These are phyloP conservation scores for Drosophila mettleri DNA, from an alignment of 2,888 invertebrate genomes.

Conservation along the genomic window DNA sequence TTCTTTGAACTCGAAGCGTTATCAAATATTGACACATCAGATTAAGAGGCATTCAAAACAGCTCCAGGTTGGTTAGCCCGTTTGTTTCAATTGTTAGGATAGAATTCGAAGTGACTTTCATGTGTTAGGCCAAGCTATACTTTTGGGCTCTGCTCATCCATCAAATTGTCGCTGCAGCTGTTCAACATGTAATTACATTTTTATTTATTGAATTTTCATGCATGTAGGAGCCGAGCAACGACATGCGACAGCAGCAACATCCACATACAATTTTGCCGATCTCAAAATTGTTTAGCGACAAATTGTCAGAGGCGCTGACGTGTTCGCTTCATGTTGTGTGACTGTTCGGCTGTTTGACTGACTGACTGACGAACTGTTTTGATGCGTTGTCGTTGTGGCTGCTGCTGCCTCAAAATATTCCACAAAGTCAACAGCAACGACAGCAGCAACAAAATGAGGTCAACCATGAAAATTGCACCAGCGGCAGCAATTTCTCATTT, in stretches of 20 bases:
- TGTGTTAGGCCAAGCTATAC: slow-evolving; percentile 10
- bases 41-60: slow-evolving; percentile 63
- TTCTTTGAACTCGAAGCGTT: slow-evolving; percentile 59
- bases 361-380: slow-evolving; percentile 38
- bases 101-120: slow-evolving; percentile 21
- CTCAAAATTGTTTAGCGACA: slow-evolving; percentile 76
- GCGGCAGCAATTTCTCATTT: slow-evolving; percentile 77
- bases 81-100: slow-evolving; percentile 19
- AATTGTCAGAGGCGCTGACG: slow-evolving; percentile 70
- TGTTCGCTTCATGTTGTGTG: slow-evolving; percentile 45
- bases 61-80: not conserved
- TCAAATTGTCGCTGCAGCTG: slow-evolving; percentile 40
- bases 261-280: slow-evolving; percentile 50
- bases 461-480: slow-evolving; percentile 79
- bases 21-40: slow-evolving; percentile 65
- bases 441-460: slow-evolving; percentile 67
- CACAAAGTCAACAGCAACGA: slow-evolving; percentile 75
- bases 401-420: slow-evolving; percentile 65
- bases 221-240: slow-evolving; percentile 20
- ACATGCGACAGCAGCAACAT: slow-evolving; percentile 36
- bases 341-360: slow-evolving; percentile 19
- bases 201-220: slow-evolving; percentile 75
- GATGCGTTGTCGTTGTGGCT: slow-evolving; percentile 56
- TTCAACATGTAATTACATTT: slow-evolving; percentile 71
- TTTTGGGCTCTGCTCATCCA: slow-evolving; percentile 30